These are phyloP conservation scores for Rhopalosiphum maidis DNA, from an alignment of 1,140 invertebrate species.

Conservation along the genomic window DNA sequence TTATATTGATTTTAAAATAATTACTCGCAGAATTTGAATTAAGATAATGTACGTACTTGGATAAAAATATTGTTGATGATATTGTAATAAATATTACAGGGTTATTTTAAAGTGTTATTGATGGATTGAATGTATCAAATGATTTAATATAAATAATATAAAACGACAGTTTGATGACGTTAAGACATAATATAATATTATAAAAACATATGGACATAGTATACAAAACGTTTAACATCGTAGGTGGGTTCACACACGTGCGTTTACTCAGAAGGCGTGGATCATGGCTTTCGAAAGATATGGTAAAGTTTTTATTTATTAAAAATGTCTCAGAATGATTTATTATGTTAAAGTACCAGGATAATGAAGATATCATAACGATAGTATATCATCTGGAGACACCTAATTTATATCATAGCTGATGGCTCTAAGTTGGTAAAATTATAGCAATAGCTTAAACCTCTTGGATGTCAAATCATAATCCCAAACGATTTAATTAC, in stretches of 20 bases:
- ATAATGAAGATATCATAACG: constrained; percentile 28
- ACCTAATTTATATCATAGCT: constrained; percentile 30
- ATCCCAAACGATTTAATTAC: neutral
- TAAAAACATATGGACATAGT: neutral
- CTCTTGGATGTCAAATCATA: neutral
- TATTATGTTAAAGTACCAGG: constrained; percentile 14
- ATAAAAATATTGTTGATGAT: too few species aligned
- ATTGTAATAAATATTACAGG: too few species aligned
- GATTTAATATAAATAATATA: too few species aligned
- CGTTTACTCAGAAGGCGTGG: neutral
- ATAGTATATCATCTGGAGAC: constrained; percentile 47
- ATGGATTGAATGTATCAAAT: too few species aligned
- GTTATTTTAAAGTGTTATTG: too few species aligned
- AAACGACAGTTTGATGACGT: neutral
- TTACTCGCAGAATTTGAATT: too few species aligned
- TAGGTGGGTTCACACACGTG: neutral
- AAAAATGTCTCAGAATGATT: constrained; percentile 36
- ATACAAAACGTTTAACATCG: neutral
- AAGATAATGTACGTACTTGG: too few species aligned
- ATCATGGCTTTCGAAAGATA: neutral
- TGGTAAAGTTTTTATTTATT: constrained; percentile 47
- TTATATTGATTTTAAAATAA: too few species aligned
- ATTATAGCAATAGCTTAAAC: neutral
- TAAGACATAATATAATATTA: neutral
- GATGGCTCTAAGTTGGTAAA: constrained; percentile 7